Percentiles rank a stretch among this genome's conserved stretches.
These are phyloP conservation scores for Marisa cornuarietis DNA, from an alignment of 1,140 invertebrate species.

Conservation along the genomic window DNA sequence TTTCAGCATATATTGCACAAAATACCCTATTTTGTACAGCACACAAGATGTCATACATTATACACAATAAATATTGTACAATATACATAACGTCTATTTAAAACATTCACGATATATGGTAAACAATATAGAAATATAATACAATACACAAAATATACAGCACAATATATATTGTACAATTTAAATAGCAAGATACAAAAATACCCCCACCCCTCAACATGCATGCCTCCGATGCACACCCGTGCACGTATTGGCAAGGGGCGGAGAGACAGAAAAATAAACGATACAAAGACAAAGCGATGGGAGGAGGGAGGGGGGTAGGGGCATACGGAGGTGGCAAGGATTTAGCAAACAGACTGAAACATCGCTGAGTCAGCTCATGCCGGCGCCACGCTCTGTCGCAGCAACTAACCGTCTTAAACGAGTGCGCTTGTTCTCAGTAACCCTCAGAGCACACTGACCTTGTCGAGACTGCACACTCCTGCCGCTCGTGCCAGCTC, in stretches of 20 bases:
- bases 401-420: too few relatives aligned
- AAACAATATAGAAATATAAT: neutral
- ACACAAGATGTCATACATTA: too few relatives aligned
- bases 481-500: too few relatives aligned
- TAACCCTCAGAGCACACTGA: too few relatives aligned
- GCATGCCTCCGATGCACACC: neutral
- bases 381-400: too few relatives aligned
- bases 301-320: neutral
- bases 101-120: neutral
- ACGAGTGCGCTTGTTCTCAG: too few relatives aligned
- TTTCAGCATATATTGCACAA: too few relatives aligned
- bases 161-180: neutral
- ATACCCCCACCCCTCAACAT: neutral
- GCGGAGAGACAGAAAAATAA: neutral
- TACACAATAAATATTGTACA: too few relatives aligned
- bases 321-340: neutral
- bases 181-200: neutral
- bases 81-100: neutral
- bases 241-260: neutral
- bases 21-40: too few relatives aligned
- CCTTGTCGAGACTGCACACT: too few relatives aligned
- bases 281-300: neutral
- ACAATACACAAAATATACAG: neutral
- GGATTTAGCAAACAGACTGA: neutral
- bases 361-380: neutral